phyloP scores from a whole-genome alignment of 2,797 vertebrate species.

The Podargus strigoides region DNA sequence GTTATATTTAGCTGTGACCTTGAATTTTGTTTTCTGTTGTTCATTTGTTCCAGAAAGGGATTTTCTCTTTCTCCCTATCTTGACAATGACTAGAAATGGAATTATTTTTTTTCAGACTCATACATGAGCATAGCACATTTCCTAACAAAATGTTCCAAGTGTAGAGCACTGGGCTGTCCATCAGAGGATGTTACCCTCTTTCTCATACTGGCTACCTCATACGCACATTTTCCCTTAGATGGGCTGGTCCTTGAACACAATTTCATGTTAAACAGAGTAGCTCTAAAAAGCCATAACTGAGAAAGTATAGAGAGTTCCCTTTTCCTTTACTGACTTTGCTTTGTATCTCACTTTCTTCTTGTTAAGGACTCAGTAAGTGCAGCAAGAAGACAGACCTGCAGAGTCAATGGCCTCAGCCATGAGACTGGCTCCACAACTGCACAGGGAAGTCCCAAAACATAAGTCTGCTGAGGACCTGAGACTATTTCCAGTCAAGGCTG shows the following conservation, averaged over 20 bases:
- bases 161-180: background rate
- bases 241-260: background rate
- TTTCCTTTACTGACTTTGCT: background rate
- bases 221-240: background rate
- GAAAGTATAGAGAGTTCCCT: background rate
- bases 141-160: background rate
- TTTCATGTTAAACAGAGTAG: background rate
- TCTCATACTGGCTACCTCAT: background rate
- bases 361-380: background rate
- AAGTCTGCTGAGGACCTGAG: too few relatives aligned
- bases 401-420: background rate
- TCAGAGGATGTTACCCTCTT: background rate
- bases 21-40: background rate
- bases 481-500: too few relatives aligned
- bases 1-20: background rate
- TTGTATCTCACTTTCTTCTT: background rate
- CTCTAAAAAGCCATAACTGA: background rate
- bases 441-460: too few relatives aligned
- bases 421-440: too few relatives aligned
- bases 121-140: background rate
- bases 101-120: background rate
- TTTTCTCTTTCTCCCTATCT: background rate
- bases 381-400: background rate
- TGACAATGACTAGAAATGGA: background rate
- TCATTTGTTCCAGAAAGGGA: background rate